Conservation (phyloP, 2,797 vertebrate species). For the Epinephelus coioides region DNA sequence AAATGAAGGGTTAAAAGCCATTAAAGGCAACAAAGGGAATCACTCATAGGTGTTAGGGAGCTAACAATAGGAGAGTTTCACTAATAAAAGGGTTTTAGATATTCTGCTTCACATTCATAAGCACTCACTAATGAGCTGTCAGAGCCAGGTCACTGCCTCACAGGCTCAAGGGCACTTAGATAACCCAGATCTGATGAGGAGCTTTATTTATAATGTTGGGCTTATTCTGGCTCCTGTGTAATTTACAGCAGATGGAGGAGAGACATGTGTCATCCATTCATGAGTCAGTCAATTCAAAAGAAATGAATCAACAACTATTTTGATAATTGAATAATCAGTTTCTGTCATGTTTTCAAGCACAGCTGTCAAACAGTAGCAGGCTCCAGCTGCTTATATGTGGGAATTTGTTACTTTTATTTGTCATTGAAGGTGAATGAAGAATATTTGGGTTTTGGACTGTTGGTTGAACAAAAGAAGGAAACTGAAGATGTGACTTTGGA, state of each 20-base stretch:
- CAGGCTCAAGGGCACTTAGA: constrained; percentile 3
- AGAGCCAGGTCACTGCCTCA: background rate
- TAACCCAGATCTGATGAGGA: background rate
- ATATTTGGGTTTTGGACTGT: too few relatives aligned
- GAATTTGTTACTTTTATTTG: too few relatives aligned
- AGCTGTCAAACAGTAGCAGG: too few relatives aligned
- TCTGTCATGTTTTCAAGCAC: too few relatives aligned
- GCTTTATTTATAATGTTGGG: background rate
- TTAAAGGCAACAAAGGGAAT: constrained; percentile 58
- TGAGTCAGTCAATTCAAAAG: background rate
- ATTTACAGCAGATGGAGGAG: background rate
- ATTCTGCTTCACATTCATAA: constrained; percentile 44
- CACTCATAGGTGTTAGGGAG: constrained; percentile 50
- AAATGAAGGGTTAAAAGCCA: constrained; percentile 60
- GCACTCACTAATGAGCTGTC: constrained; percentile 49
- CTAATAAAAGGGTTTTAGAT: constrained; percentile 36
- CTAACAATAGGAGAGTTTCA: constrained; percentile 28
- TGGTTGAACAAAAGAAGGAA: too few relatives aligned
- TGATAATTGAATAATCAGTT: too few relatives aligned
- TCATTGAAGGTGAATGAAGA: too few relatives aligned
- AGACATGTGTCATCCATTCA: background rate
- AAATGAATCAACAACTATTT: too few relatives aligned
- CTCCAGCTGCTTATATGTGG: too few relatives aligned
- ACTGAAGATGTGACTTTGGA: too few relatives aligned
- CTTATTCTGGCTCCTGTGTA: background rate